phyloP scores from a whole-genome alignment of 2,797 vertebrate species.

The Enteromius trimaculatus region DNA sequence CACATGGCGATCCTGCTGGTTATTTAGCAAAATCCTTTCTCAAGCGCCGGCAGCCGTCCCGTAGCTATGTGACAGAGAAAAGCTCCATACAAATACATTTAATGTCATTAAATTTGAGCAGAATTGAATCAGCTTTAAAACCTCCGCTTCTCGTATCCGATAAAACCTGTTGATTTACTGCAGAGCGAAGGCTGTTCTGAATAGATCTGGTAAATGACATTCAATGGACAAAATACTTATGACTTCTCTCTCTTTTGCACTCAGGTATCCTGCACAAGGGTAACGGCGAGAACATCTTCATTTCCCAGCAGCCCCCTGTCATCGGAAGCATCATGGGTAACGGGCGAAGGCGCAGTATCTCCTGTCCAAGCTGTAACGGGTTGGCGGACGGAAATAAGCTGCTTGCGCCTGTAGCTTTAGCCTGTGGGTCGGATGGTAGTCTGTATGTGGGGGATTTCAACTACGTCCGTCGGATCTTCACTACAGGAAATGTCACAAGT shows the following conservation, averaged over 20 bases:
- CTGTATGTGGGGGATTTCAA: conserved; percentile 99
- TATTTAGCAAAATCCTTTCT: conserved; percentile 44
- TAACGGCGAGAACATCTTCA: conserved; percentile 96
- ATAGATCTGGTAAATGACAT: neutral
- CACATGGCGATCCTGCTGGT: conserved; percentile 6
- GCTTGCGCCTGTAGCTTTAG: conserved; percentile 92
- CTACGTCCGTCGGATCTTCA: conserved; percentile 96
- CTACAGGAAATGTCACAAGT: conserved; percentile 96
- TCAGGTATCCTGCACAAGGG: conserved; percentile 98
- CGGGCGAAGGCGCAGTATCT: conserved; percentile 93
- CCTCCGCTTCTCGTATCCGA: neutral
- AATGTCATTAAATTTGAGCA: conserved; percentile 34
- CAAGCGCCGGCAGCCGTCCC: neutral
- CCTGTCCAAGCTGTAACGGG: conserved; percentile 98
- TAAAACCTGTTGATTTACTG: conserved; percentile 1
- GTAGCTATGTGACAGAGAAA: conserved; percentile 22
- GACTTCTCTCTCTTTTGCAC: neutral
- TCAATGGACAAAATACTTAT: conserved; percentile 5
- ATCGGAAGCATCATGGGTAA: conserved; percentile 98
- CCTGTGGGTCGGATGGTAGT: conserved; percentile 94
- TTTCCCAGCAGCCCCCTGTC: conserved; percentile 96
- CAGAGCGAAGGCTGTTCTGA: neutral
- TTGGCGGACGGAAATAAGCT: conserved; percentile 98
- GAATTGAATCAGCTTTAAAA: conserved; percentile 37
- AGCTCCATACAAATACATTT: conserved; percentile 38